phyloP scores from a whole-genome alignment of 2,888 invertebrate species.

The Luffia ferchaultella region DNA sequence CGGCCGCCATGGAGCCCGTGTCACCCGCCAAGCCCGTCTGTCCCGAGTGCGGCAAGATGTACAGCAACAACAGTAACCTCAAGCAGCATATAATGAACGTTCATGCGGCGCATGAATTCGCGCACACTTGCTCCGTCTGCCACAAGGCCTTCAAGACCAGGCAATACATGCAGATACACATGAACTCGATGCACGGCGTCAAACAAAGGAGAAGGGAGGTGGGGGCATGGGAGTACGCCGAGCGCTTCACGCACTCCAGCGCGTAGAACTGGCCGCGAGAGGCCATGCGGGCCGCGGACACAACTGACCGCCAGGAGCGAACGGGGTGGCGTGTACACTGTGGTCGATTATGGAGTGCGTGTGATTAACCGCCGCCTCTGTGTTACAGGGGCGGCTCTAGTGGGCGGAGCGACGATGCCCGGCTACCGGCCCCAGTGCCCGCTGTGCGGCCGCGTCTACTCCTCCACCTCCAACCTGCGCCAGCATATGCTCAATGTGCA shows the following conservation, averaged over 20 bases:
- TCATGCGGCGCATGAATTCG: slow-evolving; percentile 68
- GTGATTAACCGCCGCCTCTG: slow-evolving; percentile 68
- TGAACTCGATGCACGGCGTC: slow-evolving; percentile 73
- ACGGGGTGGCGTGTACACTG: background rate
- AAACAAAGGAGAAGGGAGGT: slow-evolving; percentile 59
- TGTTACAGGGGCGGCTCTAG: slow-evolving; percentile 72
- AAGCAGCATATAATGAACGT: slow-evolving; percentile 76
- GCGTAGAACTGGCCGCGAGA: slow-evolving; percentile 26
- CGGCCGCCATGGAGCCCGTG: slow-evolving; percentile 11
- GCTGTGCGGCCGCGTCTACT: slow-evolving; percentile 76
- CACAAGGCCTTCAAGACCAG: slow-evolving; percentile 74
- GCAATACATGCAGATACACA: slow-evolving; percentile 75
- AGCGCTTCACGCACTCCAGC: slow-evolving; percentile 49
- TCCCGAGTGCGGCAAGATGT: slow-evolving; percentile 72
- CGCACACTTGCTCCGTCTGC: slow-evolving; percentile 71
- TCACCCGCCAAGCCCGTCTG: slow-evolving; percentile 63
- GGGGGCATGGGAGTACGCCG: slow-evolving; percentile 12
- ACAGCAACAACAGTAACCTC: slow-evolving; percentile 74
- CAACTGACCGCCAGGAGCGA: too few species aligned
- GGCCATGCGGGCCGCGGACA: too few species aligned
- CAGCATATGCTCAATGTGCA: slow-evolving; percentile 82
- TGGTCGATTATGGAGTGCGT: background rate
- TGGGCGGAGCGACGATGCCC: slow-evolving; percentile 42
- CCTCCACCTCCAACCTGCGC: slow-evolving; percentile 76
- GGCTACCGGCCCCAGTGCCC: slow-evolving; percentile 72